These are phyloP conservation scores for Polypedilum vanderplanki DNA, from an alignment of 1,140 invertebrate species.

Conservation along the genomic window DNA sequence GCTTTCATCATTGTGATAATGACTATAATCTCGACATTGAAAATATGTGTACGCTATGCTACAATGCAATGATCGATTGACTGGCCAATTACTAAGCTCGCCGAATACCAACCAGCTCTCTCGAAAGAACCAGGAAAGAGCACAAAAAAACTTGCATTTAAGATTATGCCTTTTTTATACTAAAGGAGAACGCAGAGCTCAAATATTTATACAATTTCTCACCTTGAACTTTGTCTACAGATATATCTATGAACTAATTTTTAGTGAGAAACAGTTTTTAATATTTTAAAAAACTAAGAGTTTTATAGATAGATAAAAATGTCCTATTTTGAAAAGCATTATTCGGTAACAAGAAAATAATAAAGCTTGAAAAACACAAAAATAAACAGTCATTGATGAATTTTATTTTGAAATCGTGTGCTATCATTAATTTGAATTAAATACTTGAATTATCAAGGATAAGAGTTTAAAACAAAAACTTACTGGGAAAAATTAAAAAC, in stretches of 20 bases:
- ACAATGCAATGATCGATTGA: background rate
- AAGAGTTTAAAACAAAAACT: no score
- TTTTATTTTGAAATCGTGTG: no score
- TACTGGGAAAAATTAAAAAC: no score
- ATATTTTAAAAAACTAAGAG: no score
- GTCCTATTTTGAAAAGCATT: no score
- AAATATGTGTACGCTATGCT: background rate
- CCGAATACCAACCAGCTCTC: background rate
- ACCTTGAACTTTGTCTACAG: conserved; percentile 2
- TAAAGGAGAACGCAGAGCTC: background rate
- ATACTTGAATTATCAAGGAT: no score
- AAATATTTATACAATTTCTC: conserved; percentile 14
- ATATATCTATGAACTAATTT: background rate
- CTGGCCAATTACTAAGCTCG: background rate
- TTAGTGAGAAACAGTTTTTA: background rate
- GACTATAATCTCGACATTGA: background rate
- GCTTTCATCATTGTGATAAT: conserved; percentile 5
- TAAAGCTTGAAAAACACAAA: no score
- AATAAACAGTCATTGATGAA: no score
- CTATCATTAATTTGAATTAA: no score
- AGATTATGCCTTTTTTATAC: background rate
- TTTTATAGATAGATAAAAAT: no score
- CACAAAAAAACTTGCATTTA: background rate
- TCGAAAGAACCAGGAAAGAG: conserved; percentile 3
- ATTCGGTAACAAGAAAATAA: no score